Conservation (phyloP, 2,113 vertebrate genomes). For the Oreochromis niloticus region DNA sequence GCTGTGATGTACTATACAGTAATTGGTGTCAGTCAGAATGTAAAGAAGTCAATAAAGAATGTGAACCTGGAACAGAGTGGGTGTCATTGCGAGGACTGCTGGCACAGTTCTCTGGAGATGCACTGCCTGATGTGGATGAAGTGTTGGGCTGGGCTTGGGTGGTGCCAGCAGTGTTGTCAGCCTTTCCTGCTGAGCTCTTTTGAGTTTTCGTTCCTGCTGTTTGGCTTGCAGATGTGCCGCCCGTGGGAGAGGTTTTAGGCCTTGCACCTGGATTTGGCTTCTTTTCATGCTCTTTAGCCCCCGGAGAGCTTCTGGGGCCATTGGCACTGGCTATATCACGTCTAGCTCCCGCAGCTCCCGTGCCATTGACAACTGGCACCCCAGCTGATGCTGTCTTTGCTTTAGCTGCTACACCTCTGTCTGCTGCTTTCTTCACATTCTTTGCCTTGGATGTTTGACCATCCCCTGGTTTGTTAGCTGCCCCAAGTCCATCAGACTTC, state of each 20-base stretch:
- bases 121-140: conserved; percentile 68
- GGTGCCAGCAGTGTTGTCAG: conserved; percentile 47
- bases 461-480: conserved; percentile 78
- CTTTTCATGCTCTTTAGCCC: conserved; percentile 72
- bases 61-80: conserved; percentile 64
- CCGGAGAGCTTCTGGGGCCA: conserved; percentile 70
- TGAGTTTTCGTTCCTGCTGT: conserved; percentile 66
- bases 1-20: background rate
- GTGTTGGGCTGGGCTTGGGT: conserved; percentile 27
- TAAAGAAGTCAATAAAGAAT: conserved; percentile 27
- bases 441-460: conserved; percentile 77
- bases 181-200: conserved; percentile 69
- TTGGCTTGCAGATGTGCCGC: conserved; percentile 59
- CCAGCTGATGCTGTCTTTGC: conserved; percentile 74
- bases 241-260: conserved; percentile 76
- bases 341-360: conserved; percentile 60
- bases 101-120: conserved; percentile 69
- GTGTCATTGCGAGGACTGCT: conserved; percentile 60
- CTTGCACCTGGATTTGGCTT: conserved; percentile 77
- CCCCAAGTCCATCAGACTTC: conserved; percentile 91
- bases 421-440: conserved; percentile 75
- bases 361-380: conserved; percentile 75
- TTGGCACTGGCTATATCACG: conserved; percentile 65
- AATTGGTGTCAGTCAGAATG: background rate
- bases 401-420: conserved; percentile 73